These are phyloP conservation scores for Strongylocentrotus purpuratus DNA, from an alignment of 35 echinoderm and acorn worm genomes.

Conservation along the genomic window DNA sequence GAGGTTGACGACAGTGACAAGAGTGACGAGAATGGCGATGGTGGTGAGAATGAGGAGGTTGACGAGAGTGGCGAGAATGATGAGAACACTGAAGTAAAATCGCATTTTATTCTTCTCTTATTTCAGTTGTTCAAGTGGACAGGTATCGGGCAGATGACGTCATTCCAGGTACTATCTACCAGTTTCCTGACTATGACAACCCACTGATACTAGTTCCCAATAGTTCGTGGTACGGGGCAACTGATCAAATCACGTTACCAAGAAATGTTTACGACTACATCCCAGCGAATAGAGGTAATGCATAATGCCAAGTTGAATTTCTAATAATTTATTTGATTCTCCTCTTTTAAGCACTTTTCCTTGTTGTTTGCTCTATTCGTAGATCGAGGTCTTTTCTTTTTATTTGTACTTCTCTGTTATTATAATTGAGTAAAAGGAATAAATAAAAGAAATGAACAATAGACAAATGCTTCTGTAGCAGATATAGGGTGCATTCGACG, in stretches of 20 bases:
- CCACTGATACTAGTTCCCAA: slow-evolving; percentile 32
- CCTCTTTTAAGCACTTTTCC: no score
- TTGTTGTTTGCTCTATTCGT: no score
- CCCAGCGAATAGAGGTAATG: slow-evolving; percentile 49
- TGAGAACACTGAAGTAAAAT: background rate
- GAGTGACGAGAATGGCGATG: background rate
- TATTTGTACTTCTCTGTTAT: no score
- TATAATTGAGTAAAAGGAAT: no score
- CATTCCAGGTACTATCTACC: slow-evolving; percentile 26
- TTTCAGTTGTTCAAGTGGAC: slow-evolving; percentile 33
- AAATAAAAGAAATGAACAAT: no score
- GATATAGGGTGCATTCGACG: no score
- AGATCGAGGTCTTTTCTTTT: no score
- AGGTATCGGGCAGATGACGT: background rate
- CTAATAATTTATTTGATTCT: no score
- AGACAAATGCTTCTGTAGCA: no score
- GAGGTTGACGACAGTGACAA: background rate
- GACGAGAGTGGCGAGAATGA: background rate
- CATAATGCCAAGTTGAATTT: no score
- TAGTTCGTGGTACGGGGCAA: slow-evolving; percentile 51
- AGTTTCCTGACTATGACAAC: slow-evolving; percentile 72
- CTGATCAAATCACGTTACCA: slow-evolving; percentile 69
- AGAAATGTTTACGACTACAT: slow-evolving; percentile 80
- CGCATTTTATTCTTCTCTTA: background rate
- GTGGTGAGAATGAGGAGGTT: background rate